These are phyloP conservation scores for Drosophila grimshawi DNA, from an alignment of 1,140 invertebrate genomes.

Conservation along the genomic window DNA sequence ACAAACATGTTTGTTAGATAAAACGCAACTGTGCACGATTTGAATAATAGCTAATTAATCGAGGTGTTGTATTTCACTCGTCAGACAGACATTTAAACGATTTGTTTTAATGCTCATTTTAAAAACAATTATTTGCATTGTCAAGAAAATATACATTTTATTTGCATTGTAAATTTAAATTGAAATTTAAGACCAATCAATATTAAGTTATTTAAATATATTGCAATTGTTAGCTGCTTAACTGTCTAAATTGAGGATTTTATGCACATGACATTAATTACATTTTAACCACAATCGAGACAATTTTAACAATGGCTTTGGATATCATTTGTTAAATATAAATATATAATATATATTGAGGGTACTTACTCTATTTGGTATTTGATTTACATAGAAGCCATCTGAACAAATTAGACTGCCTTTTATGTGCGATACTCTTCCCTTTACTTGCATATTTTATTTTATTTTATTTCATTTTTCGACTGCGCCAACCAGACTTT, in stretches of 20 bases:
- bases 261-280: conserved; percentile 3
- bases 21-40: not conserved
- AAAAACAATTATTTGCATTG: not conserved
- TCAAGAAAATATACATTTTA: too few relatives aligned
- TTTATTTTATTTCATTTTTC: conserved; percentile 38
- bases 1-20: not conserved
- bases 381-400: conserved; percentile 48
- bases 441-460: conserved; percentile 39
- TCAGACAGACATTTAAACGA: conserved; percentile 42
- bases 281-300: not conserved
- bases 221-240: not conserved
- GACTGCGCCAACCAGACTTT: conserved; percentile 52
- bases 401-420: conserved; percentile 77
- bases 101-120: conserved; percentile 22
- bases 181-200: not conserved
- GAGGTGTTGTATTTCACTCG: conserved; percentile 48
- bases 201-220: not conserved
- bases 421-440: conserved; percentile 45
- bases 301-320: not conserved
- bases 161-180: too few relatives aligned
- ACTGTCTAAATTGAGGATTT: not conserved
- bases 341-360: conserved; percentile 2
- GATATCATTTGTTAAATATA: conserved; percentile 7
- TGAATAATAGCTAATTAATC: conserved; percentile 2
- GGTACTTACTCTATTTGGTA: not conserved